Base-by-base conservation (phyloP, 2,888 invertebrate genomes). In the Drosophila conformis region DNA sequence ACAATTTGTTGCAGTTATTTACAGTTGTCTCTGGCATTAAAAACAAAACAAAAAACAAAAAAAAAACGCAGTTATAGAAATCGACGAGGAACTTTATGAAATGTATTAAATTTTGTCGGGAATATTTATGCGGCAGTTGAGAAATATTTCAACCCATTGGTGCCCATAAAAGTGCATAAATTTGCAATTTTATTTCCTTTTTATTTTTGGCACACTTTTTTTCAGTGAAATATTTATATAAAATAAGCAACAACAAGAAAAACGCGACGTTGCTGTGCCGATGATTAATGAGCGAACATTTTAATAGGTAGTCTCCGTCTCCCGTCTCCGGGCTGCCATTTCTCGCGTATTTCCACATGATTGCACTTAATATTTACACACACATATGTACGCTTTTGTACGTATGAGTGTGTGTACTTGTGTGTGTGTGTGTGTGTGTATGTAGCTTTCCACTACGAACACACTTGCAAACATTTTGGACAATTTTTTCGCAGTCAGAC, bases 241-340 rank as follows among this genome's bases (percentile, higher is more conserved):
- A 76, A 85, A 83, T 75, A 83, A 72, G 70, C 69, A 80, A 87
- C 67, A 75, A 69, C 59, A 62, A 64, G 46, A 31, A 31, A 40
- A 61, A 54, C 31, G 66, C 67, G 66, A 42, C 70, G 62, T 60
- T 62, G 38, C 82, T 61, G 73, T 57, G 78, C 74, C 78, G 82
- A 87, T 87, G 87, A 87, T 87, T 87, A 87, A 87, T 87, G 87
- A 89, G 83, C 78, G 83, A 73, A 83, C 81, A 89, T 87, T 89
- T 87, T 87, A 87, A 87, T 87, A 89, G 89, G 88, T 82, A 80
- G 87, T 87, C 86, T 87, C 83, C 70, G 38, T 42, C 13, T 25
- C 21, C 42, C 79, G 36, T 57, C 57, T 33, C 63, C 70, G 72
- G 59, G 29, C 68, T 73, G 82, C 71, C 70, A 82, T 83, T 87